Evolutionary conservation across 2,888 invertebrate species (phyloP).

Genomic region (Apeira syringaria): DNA sequence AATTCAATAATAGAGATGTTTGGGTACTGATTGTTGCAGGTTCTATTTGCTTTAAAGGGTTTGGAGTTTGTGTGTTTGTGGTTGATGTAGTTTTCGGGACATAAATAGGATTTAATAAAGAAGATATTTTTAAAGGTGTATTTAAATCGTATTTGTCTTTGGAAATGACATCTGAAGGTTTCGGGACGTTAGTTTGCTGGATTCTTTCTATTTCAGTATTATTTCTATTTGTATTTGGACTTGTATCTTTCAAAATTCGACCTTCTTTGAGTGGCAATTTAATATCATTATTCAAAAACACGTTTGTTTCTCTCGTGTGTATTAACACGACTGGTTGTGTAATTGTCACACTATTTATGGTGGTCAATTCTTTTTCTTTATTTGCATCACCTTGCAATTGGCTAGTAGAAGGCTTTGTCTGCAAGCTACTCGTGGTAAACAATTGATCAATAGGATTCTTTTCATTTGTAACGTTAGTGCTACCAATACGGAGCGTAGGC

Average conservation of each 20-base stretch:
- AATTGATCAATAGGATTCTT: slow-evolving; percentile 9
- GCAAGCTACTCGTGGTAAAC: slow-evolving; percentile 3
- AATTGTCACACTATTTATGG: slow-evolving; percentile 37
- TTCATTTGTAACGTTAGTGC: slow-evolving; percentile 25
- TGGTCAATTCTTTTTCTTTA: slow-evolving; percentile 7
- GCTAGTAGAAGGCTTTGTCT: slow-evolving; percentile 8
- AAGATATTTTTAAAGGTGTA: slow-evolving; percentile 66
- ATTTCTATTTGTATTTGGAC: not conserved
- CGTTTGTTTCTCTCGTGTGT: slow-evolving; percentile 35
- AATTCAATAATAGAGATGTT: slow-evolving; percentile 3
- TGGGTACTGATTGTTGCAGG: slow-evolving; percentile 5
- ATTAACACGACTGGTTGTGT: slow-evolving; percentile 42
- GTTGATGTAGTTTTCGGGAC: slow-evolving; percentile 35
- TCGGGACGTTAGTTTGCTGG: slow-evolving; percentile 11
- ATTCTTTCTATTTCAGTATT: slow-evolving; percentile 6
- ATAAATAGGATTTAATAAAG: slow-evolving; percentile 60
- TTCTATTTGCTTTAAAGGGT: slow-evolving; percentile 7
- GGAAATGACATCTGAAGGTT: slow-evolving; percentile 11
- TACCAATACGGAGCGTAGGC: slow-evolving; percentile 66
- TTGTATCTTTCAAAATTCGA: not conserved
- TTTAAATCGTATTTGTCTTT: slow-evolving; percentile 33
- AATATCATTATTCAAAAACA: slow-evolving; percentile 15
- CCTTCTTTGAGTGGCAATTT: slow-evolving; percentile 3
- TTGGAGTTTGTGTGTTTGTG: slow-evolving; percentile 17
- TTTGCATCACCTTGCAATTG: slow-evolving; percentile 2